Percentiles rank a stretch among this genome's conserved stretches.
Conservation (phyloP, 2,113 vertebrate species). For the Anoplopoma fimbria region DNA sequence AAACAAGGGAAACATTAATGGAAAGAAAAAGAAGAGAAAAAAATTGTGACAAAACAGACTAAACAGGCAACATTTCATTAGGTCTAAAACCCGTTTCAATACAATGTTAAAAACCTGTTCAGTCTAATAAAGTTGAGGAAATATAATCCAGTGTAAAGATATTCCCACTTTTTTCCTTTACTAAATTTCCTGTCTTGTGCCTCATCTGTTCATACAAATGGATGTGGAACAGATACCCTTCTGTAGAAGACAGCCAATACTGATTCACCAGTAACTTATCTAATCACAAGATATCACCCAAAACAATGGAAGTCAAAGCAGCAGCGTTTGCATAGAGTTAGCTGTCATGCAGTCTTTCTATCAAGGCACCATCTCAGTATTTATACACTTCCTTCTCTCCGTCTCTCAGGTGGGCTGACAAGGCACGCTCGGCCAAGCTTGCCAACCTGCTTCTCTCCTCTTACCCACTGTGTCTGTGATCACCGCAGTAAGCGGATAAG, state of each 20-base stretch:
- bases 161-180: neutral
- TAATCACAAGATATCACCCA: neutral
- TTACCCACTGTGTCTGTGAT: constrained; percentile 30
- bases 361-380: constrained; percentile 48
- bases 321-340: neutral
- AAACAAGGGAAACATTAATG: neutral
- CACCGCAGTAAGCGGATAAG: constrained; percentile 72
- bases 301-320: constrained; percentile 20
- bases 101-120: neutral
- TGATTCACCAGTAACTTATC: constrained; percentile 18
- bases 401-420: constrained; percentile 23
- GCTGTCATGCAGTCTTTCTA: constrained; percentile 11
- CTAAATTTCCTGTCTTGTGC: neutral
- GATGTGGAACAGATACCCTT: neutral
- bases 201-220: neutral
- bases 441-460: constrained; percentile 49
- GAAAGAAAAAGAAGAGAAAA: neutral
- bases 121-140: neutral
- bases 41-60: neutral
- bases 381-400: constrained; percentile 10
- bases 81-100: too few relatives aligned
- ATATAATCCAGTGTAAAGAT: neutral
- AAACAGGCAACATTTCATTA: neutral
- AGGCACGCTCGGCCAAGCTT: constrained; percentile 29
- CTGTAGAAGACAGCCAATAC: constrained; percentile 3